A percentile compares a stretch with the other conserved stretches of the same genome.
phyloP scores from a whole-genome alignment of 2,113 vertebrate species.

The Pyxicephalus adspersus region DNA sequence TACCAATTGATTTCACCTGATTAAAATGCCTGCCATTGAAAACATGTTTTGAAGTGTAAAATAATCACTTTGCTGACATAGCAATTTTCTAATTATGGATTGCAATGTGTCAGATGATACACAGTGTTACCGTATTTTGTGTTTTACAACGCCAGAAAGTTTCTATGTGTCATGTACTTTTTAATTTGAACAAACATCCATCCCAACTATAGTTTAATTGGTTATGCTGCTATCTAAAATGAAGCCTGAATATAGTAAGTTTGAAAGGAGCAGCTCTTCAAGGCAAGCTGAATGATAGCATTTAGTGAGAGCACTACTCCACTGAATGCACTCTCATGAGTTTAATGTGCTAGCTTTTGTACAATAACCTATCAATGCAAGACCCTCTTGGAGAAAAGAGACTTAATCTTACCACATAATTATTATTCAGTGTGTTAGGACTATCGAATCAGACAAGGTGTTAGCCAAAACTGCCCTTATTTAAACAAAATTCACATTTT shows the following conservation, averaged over 20 bases:
- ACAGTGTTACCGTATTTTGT: not conserved
- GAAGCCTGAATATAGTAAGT: slow-evolving; percentile 42
- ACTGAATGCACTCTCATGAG: slow-evolving; percentile 16
- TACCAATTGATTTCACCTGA: slow-evolving; percentile 27
- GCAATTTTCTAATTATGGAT: slow-evolving; percentile 7
- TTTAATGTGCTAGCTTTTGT: slow-evolving; percentile 42
- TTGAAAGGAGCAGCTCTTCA: slow-evolving; percentile 34
- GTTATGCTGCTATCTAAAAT: slow-evolving; percentile 21
- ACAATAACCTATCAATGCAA: slow-evolving; percentile 41
- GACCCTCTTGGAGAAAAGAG: slow-evolving; percentile 28
- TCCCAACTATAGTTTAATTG: slow-evolving; percentile 36
- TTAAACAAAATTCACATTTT: not conserved
- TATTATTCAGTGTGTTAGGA: slow-evolving; percentile 7
- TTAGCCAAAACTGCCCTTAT: slow-evolving; percentile 3
- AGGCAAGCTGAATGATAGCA: slow-evolving; percentile 34
- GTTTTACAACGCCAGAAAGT: slow-evolving; percentile 3
- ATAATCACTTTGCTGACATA: slow-evolving; percentile 7
- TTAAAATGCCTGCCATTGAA: slow-evolving; percentile 30
- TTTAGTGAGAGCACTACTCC: slow-evolving; percentile 43
- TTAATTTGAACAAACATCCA: slow-evolving; percentile 39
- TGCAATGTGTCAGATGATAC: not conserved
- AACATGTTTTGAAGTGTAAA: not conserved
- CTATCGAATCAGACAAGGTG: slow-evolving; percentile 3
- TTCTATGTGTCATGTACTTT: slow-evolving; percentile 29
- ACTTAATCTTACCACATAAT: slow-evolving; percentile 39